Evolutionary conservation across 2,113 vertebrate species (phyloP).

Genomic region (Camelus dromedarius): DNA sequence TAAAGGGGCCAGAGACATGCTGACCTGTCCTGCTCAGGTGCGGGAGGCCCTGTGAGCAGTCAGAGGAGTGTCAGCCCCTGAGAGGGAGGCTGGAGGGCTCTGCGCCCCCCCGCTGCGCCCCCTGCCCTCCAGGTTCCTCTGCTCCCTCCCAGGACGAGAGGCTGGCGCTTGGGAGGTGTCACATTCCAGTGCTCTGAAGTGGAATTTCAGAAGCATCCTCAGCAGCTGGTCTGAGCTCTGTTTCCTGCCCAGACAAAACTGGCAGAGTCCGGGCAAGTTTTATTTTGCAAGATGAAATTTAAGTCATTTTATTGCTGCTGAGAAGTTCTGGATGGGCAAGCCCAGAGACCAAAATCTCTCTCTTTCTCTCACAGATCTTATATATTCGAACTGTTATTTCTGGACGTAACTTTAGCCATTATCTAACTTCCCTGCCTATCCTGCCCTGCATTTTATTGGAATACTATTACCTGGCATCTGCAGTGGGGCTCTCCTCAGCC

Average conservation of each 20-base stretch:
- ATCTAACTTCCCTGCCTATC: background rate
- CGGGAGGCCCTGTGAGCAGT: background rate
- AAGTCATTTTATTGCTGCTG: constrained; percentile 66
- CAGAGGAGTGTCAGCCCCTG: too few relatives aligned
- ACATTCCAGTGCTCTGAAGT: constrained; percentile 64
- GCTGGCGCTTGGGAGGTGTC: background rate
- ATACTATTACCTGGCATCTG: background rate
- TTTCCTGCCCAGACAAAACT: constrained; percentile 76
- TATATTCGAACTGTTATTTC: constrained; percentile 63
- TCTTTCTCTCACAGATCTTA: background rate
- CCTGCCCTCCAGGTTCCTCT: background rate
- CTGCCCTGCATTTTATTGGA: background rate
- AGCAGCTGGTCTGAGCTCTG: constrained; percentile 69
- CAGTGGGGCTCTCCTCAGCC: background rate
- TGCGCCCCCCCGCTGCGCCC: background rate
- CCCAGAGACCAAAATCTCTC: constrained; percentile 12
- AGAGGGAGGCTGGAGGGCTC: background rate
- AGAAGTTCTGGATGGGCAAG: constrained; percentile 56
- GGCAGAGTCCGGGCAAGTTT: constrained; percentile 63
- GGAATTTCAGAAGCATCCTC: constrained; percentile 46
- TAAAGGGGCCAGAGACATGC: background rate
- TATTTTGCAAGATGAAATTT: constrained; percentile 75
- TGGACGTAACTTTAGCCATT: constrained; percentile 23
- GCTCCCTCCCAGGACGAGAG: background rate
- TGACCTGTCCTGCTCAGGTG: background rate